Base-by-base conservation (phyloP, 2,888 invertebrate genomes). In the Bellardia bayeri region DNA sequence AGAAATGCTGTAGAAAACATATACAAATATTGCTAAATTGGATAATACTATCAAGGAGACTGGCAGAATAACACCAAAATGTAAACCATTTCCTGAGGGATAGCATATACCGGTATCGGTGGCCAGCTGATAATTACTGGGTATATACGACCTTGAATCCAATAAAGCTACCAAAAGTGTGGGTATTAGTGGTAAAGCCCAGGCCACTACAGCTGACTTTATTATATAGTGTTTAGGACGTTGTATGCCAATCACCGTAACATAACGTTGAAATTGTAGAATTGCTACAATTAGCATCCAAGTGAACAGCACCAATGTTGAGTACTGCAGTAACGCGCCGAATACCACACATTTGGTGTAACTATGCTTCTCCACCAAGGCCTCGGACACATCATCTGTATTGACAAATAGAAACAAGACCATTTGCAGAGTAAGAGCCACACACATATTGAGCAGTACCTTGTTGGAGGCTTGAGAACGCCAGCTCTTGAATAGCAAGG, bases 231-330 rank as follows among this genome's bases (percentile, higher is more conserved):
- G 94, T 0, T 95, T 94, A 7, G 95, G 95, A 56, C 95, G 93
- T 13, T 93, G 94, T 8, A 91, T 90, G 5, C 96, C 96, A 71
- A 96, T 93, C 0, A 96, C 95, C 85, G 95, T 94, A 1, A 96
- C 96, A 90, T 96, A 96, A 71, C 96, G 94, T 80, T 96, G 94
- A 91, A 96, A 96, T 91, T 96, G 96, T 81, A 96, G 93, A 71
- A 95, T 93, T 2, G 96, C 96, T 80, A 96, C 95, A 80, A 96
- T 95, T 33, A 96, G 92, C 96, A 96, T 96, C 96, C 96, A 96
- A 90, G 95, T 94, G 90, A 96, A 96, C 87, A 96, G 95, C 2
- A 96, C 95, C 66, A 96, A 92, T 51, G 96, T 95, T 30, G 96
- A 95, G 91, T 96, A 96, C 90, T 96, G 96, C 56, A 96, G 92